phyloP scores from a whole-genome alignment of 2,113 vertebrate species.

The Loxodonta africana region DNA sequence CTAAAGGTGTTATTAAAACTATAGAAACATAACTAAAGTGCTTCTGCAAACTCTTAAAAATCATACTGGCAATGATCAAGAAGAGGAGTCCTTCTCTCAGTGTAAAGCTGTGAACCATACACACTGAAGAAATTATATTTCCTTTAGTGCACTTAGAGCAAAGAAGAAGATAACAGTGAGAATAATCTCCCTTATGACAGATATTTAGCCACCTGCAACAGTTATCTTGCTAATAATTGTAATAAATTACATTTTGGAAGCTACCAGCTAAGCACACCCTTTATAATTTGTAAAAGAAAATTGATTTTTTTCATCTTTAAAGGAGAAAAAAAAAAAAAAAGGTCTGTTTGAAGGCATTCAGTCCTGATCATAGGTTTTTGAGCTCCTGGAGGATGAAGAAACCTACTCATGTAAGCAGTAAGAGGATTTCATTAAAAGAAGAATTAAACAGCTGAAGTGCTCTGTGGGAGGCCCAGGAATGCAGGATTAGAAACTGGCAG shows the following conservation, averaged over 20 bases:
- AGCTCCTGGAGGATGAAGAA: slow-evolving; percentile 40
- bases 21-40: not conserved
- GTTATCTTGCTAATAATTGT: not conserved
- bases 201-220: not conserved
- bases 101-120: not conserved
- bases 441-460: not conserved
- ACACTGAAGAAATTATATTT: slow-evolving; percentile 6
- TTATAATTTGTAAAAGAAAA: slow-evolving; percentile 49
- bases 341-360: slow-evolving; percentile 56
- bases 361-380: not conserved
- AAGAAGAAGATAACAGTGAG: not conserved
- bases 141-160: not conserved
- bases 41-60: slow-evolving; percentile 24
- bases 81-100: not conserved
- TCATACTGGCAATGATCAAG: not conserved
- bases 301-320: slow-evolving; percentile 52
- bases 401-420: not conserved
- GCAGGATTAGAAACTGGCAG: not conserved
- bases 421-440: slow-evolving; percentile 24
- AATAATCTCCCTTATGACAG: not conserved
- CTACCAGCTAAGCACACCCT: not conserved
- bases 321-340: not conserved
- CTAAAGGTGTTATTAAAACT: not conserved
- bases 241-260: not conserved
- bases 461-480: not conserved